Evolutionary conservation across 1,140 invertebrate genomes (phyloP), one percentile per base, ranked within the genome.

Genomic region (Zophobas morio): DNA sequence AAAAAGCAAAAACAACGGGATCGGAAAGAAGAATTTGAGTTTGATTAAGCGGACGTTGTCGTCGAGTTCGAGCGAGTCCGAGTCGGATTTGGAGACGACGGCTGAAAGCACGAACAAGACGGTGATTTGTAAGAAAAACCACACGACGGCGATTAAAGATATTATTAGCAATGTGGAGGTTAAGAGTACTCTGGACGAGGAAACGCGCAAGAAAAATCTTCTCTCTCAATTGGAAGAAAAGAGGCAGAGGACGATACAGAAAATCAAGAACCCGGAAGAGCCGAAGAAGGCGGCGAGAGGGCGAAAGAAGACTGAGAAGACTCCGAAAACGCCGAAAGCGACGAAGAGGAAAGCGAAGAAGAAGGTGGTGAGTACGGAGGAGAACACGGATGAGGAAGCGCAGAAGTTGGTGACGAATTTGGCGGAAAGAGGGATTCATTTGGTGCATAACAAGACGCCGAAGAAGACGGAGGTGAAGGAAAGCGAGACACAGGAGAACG

Each of bases 21-120:
- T 82, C 8, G 84, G 80, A 2, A 83, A 82, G 47, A 85, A 85
- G 73, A 84, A 85, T 78, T 82, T 85, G 49, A 82, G 75, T 60
- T 78, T 80, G 47, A 73, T 81, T 70, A 83, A 79, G 70, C 78
- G 33, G 35, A 33, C 33, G 39, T 42, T 71, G 79, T 47, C 37
- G 77, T 46, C 47, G 37, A 66, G 60, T 66, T 66, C 60, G 8
- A 35, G 32, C 6, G 60, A 57, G 3, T 34, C 1, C 3, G 54
- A 66, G n/a, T 66, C 60, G 37, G 60, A 54, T 54, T 54, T 34
- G 32, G 57, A 76, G 46, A 77, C 51, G 33, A 57, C 77, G 1
- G 37, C 49, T 37, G 78, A 78, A n/a, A 3, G n/a, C 20, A 80
- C 78, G 33, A 66, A 75, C 51, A 76, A 57, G 0, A 53, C 66